Conservation (phyloP, 2,113 vertebrate species). For the Indri indri region DNA sequence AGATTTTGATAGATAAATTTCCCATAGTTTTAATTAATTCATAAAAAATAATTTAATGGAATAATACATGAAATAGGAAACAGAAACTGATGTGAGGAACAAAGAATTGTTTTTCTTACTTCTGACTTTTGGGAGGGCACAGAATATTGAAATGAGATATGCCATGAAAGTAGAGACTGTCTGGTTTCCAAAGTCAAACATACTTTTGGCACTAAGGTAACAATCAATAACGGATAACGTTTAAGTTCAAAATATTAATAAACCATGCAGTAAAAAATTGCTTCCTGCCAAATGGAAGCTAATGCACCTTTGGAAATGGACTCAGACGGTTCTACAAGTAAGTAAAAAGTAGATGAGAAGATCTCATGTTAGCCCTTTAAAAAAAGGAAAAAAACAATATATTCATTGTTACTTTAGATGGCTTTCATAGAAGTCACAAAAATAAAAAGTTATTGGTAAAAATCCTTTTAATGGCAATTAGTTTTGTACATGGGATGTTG, state of each 20-base stretch:
- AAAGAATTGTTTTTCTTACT: not conserved
- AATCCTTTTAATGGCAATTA: not conserved
- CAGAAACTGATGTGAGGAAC: not conserved
- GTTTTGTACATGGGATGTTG: not conserved
- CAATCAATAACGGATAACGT: not conserved
- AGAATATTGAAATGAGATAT: not conserved
- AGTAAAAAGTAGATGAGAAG: not conserved
- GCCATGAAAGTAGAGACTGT: not conserved
- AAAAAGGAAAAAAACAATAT: not conserved
- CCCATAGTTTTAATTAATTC: not conserved
- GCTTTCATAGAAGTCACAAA: not conserved
- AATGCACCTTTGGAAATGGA: constrained; percentile 13
- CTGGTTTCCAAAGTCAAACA: constrained; percentile 12
- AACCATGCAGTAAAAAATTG: not conserved
- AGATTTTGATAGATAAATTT: not conserved
- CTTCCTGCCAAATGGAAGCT: not conserved
- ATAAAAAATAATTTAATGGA: not conserved
- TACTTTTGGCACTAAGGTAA: not conserved
- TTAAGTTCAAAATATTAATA: not conserved
- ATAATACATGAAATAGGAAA: not conserved
- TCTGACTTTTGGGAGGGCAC: not conserved
- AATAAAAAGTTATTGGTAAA: not conserved
- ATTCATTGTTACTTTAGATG: constrained; percentile 3
- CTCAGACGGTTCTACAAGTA: not conserved
- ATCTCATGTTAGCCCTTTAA: not conserved